Percentiles rank a stretch among this genome's conserved stretches.
These are phyloP conservation scores for Aphis craccivora DNA, from an alignment of 1,140 invertebrate genomes.

Conservation along the genomic window DNA sequence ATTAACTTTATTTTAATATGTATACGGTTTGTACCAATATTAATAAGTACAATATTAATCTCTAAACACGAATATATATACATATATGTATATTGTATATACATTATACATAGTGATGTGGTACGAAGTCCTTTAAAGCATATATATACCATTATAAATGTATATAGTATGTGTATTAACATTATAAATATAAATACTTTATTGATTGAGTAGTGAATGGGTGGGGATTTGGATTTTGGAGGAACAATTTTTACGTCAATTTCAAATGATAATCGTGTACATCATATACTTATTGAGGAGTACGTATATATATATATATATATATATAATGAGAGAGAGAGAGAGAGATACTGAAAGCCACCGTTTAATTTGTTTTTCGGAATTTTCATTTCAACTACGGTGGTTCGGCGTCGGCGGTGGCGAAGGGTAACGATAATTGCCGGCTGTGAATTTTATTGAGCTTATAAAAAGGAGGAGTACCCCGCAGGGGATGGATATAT, in stretches of 20 bases:
- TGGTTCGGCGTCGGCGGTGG: not conserved
- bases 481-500: not conserved
- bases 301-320: not conserved
- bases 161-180: not conserved
- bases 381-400: not conserved
- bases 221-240: no score
- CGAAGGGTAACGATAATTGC: constrained; percentile 36
- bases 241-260: not conserved
- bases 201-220: not conserved
- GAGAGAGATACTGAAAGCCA: not conserved
- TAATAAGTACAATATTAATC: not conserved
- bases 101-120: not conserved
- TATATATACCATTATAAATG: not conserved
- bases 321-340: no score
- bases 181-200: not conserved
- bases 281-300: not conserved
- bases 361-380: constrained; percentile 12
- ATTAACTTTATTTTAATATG: not conserved
- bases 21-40: not conserved
- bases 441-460: constrained; percentile 52
- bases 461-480: constrained; percentile 47
- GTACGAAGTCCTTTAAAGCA: not conserved
- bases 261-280: not conserved
- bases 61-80: no score
- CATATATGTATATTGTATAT: no score